Evolutionary conservation across 2,797 vertebrate genomes (phyloP), one percentile per base, ranked within the genome.

Genomic region (Acanthurus lineatus): DNA sequence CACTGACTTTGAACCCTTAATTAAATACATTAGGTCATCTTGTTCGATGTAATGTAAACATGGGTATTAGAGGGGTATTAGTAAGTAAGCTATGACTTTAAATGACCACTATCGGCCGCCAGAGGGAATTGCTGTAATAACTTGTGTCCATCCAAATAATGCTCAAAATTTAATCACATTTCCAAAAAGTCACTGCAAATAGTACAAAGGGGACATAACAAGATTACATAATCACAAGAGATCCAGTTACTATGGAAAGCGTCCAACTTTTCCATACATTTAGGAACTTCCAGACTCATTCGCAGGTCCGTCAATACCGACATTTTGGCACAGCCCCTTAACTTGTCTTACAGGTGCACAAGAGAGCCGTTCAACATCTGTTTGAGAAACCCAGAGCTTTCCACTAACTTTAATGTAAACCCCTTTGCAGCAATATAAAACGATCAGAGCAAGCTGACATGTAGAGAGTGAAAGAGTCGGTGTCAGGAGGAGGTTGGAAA

Each of bases 21-120:
- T 85, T 59, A 78, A 85, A 89, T 73, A 70, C 49, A 82, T 90
- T 74, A 89, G 78, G 63, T 92, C 90, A 91, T 89, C 75, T 25
- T 66, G 47, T 28, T 51, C n/a, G 64, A 45, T 4, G 66, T 82
- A 77, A 81, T 75, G 40, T 86, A 84, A 88, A 86, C 77, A 85
- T 1, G 0, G 68, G 62, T 69, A 84, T 79, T 89, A 75, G 72
- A 74, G 35, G 28, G 17, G 45, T 47, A 70, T 81, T 82, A 69
- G 40, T 49, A 42, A 73, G 58, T 62, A 54, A 49, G 32, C 6
- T 47, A 4, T 40, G 67, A 83, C 75, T 84, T 70, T 61, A 61
- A 79, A 82, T 77, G 38, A 85, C 76, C 74, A 64, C 70, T 69
- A 7, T 25, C 53, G 69, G 62, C 44, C 72, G 76, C 74, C 60